A percentile compares a stretch with the other conserved stretches of the same genome.
These are phyloP conservation scores for Syngnathus typhle DNA, from an alignment of 2,113 vertebrate species.

Conservation along the genomic window DNA sequence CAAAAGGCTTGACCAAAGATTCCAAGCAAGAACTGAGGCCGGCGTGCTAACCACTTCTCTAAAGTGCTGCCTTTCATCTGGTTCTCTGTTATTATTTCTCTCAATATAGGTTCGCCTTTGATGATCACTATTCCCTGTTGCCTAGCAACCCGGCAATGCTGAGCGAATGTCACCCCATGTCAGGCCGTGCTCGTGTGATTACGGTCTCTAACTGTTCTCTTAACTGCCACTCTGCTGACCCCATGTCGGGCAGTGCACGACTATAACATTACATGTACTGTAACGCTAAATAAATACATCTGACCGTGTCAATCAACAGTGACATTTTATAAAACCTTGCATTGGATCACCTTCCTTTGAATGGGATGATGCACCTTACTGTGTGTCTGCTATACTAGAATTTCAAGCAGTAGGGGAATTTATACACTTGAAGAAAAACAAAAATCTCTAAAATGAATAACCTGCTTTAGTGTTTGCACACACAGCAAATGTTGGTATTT, in stretches of 20 bases:
- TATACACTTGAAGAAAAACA: neutral
- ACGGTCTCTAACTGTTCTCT: slow-evolving; percentile 48
- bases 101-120: slow-evolving; percentile 15
- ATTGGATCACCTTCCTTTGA: neutral
- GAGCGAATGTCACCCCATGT: slow-evolving; percentile 59
- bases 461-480: too few species aligned
- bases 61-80: neutral
- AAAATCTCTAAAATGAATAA: neutral
- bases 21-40: neutral
- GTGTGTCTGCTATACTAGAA: neutral
- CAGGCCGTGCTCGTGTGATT: slow-evolving; percentile 67
- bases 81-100: slow-evolving; percentile 48
- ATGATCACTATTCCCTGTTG: slow-evolving; percentile 50
- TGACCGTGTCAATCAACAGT: neutral
- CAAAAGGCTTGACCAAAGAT: neutral
- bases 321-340: neutral
- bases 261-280: neutral
- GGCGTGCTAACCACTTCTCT: neutral
- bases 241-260: slow-evolving; percentile 24
- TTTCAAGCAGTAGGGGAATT: neutral
- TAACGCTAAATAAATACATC: neutral
- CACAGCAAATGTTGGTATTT: too few species aligned
- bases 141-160: slow-evolving; percentile 59
- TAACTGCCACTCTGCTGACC: slow-evolving; percentile 36
- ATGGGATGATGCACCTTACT: neutral